These are phyloP conservation scores for Microtus richardsoni DNA, from an alignment of 2,113 vertebrate genomes.

Conservation along the genomic window DNA sequence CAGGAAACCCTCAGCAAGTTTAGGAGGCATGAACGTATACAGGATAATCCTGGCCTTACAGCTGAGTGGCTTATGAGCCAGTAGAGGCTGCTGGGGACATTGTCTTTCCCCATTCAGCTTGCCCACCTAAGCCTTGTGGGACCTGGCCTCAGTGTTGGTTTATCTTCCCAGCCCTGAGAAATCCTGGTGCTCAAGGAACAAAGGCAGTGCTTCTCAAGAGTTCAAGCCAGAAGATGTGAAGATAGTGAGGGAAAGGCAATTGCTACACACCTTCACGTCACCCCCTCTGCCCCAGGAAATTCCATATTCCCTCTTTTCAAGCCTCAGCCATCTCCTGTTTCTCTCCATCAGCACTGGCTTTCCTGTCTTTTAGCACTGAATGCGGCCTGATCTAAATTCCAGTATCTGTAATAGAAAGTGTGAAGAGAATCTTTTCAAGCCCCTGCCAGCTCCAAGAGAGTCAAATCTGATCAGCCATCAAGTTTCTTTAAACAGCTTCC, in stretches of 20 bases:
- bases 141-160: not conserved
- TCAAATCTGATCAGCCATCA: not conserved
- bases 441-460: not conserved
- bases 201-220: not conserved
- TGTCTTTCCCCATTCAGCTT: not conserved
- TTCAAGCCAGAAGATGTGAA: not conserved
- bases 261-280: no score
- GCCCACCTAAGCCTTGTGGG: not conserved
- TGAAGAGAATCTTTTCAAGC: not conserved
- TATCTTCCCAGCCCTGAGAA: not conserved
- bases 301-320: not conserved
- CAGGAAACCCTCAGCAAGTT: not conserved
- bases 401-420: not conserved
- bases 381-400: not conserved
- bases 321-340: not conserved
- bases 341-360: not conserved
- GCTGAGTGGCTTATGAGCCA: not conserved
- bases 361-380: not conserved
- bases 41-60: not conserved
- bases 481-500: not conserved
- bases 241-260: accelerated
- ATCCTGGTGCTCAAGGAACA: not conserved
- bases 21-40: no score
- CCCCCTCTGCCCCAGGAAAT: not conserved
- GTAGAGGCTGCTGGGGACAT: no score